Evolutionary conservation across 2,888 invertebrate species (phyloP).

Genomic region (Phragmatobia fuliginosa): DNA sequence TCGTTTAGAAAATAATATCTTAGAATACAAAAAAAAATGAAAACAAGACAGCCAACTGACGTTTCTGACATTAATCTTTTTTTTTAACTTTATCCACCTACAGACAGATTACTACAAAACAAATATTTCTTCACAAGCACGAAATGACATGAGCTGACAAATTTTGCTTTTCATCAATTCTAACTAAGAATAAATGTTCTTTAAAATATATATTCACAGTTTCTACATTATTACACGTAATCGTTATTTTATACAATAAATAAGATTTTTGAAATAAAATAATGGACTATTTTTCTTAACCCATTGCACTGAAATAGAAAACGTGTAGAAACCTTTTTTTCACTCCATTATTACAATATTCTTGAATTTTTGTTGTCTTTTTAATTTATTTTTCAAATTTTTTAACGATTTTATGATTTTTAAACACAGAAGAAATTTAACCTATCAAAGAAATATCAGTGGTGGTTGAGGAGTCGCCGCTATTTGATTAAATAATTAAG

Average conservation of each 20-base stretch:
- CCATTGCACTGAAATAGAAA: too few species aligned
- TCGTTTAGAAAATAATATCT: neutral
- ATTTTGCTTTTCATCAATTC: slow-evolving; percentile 32
- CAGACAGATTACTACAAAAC: neutral
- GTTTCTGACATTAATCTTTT: neutral
- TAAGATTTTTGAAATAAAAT: neutral
- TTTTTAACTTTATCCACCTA: too few species aligned
- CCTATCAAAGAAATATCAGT: too few species aligned
- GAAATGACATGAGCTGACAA: slow-evolving; percentile 29
- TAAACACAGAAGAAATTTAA: too few species aligned
- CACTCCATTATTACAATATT: too few species aligned
- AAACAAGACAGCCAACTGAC: neutral
- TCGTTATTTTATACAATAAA: too few species aligned
- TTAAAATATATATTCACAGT: neutral
- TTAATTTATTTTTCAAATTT: too few species aligned
- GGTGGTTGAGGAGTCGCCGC: too few species aligned
- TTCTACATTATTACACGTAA: neutral
- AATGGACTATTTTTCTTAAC: neutral
- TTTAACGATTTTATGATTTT: too few species aligned
- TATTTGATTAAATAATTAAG: too few species aligned
- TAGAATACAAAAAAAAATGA: neutral
- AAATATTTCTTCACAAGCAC: slow-evolving; percentile 6
- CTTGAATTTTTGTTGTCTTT: too few species aligned
- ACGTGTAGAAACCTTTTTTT: too few species aligned
- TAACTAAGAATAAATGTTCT: neutral